Evolutionary conservation across 2,113 vertebrate species (phyloP).

Genomic region (Neofelis nebulosa): DNA sequence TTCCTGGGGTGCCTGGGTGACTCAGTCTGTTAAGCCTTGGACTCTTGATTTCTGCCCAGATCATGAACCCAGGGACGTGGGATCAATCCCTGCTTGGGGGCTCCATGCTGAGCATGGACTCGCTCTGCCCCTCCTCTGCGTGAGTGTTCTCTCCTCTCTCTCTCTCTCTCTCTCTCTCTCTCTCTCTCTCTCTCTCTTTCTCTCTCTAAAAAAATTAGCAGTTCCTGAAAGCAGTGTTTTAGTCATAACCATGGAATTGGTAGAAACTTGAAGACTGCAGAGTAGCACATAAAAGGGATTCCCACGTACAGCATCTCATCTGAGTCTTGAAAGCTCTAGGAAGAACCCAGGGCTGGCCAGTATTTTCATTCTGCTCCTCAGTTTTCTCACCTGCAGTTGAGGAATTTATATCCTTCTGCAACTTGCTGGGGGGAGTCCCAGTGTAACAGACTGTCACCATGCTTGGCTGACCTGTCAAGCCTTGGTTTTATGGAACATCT

Average conservation of each 20-base stretch:
- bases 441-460: background rate
- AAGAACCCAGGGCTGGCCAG: background rate
- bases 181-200: no score
- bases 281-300: background rate
- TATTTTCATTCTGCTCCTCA: background rate
- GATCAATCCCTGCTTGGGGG: no score
- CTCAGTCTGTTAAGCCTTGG: no score
- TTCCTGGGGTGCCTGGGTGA: no score
- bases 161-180: no score
- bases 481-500: background rate
- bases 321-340: background rate
- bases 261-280: background rate
- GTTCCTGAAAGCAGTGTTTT: constrained; percentile 45
- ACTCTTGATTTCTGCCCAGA: no score
- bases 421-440: background rate
- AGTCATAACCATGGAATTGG: constrained; percentile 42
- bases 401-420: background rate
- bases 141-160: no score
- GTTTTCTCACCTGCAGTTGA: background rate
- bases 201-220: background rate
- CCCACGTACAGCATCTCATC: background rate
- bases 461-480: background rate
- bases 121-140: no score
- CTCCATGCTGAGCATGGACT: no score
- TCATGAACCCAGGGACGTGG: no score